Evolutionary conservation across 1,140 invertebrate species (phyloP), one percentile per base, ranked within the genome.

Genomic region (Micrasema longulum): DNA sequence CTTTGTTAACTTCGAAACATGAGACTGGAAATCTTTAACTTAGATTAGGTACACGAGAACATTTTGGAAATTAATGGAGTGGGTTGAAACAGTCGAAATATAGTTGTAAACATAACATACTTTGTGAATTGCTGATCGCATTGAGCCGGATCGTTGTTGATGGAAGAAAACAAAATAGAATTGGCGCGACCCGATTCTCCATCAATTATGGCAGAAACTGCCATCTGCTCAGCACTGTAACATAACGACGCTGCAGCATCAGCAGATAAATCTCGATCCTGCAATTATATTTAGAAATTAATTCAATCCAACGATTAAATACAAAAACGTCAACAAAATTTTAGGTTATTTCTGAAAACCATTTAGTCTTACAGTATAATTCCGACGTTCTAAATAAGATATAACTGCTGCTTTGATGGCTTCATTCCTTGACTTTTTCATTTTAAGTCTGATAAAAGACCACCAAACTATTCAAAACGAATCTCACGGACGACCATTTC

Each of bases 81-180:
- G 5, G 1, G n/a, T 45, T 7, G n/a, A 45, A 7, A 45, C n/a
- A n/a, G n/a, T n/a, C n/a, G n/a, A 41, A 41, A 41, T 12, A 41
- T 6, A 48, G 12, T 48, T 16, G 16, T 48, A 48, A 48, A 48
- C 14, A n/a, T 35, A 5, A 57, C 23, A 9, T 14, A 86, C 84
- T 81, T 85, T 9, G 82, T 81, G 71, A 88, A 88, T 73, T 88
- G 87, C 73, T 85, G 80, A 70, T 88, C 87, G 63, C 87, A 87
- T 65, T 86, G 85, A 10, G 82, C 81, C 11, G 86, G 84, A 77
- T 88, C 87, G 75, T 88, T 88, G 66, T 86, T 89, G 2, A 88
- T 87, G 57, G 85, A 87, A 6, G 84, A 85, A 77, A 84, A 85
- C 38, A 85, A 76, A 64, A 85, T 83, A 35, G 84, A 85, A 76